Evolutionary conservation across 2,888 invertebrate species (phyloP).

Genomic region (Podotricha telesiphe): DNA sequence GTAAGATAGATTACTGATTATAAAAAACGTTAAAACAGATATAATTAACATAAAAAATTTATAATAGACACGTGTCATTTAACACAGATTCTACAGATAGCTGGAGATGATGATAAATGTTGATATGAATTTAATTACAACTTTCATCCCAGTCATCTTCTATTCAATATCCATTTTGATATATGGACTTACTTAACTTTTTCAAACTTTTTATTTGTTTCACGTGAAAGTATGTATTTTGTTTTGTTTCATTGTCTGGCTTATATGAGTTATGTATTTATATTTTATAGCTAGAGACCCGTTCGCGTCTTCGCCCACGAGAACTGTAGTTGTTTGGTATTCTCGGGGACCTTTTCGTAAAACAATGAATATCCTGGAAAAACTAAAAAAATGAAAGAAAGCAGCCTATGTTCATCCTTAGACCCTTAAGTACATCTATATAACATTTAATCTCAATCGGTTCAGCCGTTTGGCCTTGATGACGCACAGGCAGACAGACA

Average conservation of each 20-base stretch:
- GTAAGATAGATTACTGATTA: neutral
- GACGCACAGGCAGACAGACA: too few species aligned
- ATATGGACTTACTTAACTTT: neutral
- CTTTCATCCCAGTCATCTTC: constrained; percentile 8
- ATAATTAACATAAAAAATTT: neutral
- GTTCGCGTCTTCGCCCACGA: too few species aligned
- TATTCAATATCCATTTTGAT: constrained; percentile 2
- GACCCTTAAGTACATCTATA: too few species aligned
- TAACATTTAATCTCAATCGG: too few species aligned
- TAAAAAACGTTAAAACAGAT: neutral
- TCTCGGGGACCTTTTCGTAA: too few species aligned
- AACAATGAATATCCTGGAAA: too few species aligned
- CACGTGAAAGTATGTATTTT: neutral
- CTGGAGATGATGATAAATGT: constrained; percentile 8
- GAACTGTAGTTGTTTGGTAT: too few species aligned
- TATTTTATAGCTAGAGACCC: too few species aligned
- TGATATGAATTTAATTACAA: constrained; percentile 20
- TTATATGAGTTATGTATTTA: neutral
- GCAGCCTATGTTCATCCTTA: too few species aligned
- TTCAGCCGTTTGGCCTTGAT: too few species aligned
- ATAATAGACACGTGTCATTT: constrained; percentile 15
- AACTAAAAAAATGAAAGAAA: too few species aligned
- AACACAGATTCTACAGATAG: constrained; percentile 7
- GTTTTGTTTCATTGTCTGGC: neutral
- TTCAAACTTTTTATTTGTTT: neutral